These are phyloP conservation scores for Scleropages formosus DNA, from an alignment of 2,797 vertebrate genomes.

Conservation along the genomic window DNA sequence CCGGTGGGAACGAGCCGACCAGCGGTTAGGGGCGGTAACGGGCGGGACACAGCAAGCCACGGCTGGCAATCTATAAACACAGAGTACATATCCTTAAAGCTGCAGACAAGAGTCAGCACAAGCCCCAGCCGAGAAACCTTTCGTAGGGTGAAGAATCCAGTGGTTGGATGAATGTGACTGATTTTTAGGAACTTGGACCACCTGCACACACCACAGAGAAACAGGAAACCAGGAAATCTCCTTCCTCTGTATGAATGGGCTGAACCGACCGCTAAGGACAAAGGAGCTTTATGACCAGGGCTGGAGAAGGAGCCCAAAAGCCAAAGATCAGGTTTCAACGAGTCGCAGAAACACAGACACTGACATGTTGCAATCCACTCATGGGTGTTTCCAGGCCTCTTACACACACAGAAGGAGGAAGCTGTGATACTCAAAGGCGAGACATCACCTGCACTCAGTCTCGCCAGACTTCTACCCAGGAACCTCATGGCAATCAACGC, in stretches of 20 bases:
- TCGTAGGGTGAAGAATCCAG: too few species aligned
- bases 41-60: too few species aligned
- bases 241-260: neutral
- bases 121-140: too few species aligned
- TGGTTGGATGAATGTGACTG: too few species aligned
- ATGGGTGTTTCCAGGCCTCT: slow-evolving; percentile 28
- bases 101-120: too few species aligned
- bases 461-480: slow-evolving; percentile 37
- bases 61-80: too few species aligned
- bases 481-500: slow-evolving; percentile 25
- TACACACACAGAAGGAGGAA: neutral
- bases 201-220: too few species aligned
- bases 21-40: too few species aligned
- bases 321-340: neutral
- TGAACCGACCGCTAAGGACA: neutral
- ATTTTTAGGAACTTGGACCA: too few species aligned
- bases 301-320: slow-evolving; percentile 1
- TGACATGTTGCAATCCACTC: slow-evolving; percentile 26
- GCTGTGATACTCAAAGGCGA: slow-evolving; percentile 25
- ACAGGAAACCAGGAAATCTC: too few species aligned
- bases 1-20: too few species aligned
- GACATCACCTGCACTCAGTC: slow-evolving; percentile 38
- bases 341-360: slow-evolving; percentile 19
- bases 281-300: neutral
- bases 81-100: too few species aligned